phyloP scores from a whole-genome alignment of 2,888 invertebrate genomes.

The Leptopilina syphax region DNA sequence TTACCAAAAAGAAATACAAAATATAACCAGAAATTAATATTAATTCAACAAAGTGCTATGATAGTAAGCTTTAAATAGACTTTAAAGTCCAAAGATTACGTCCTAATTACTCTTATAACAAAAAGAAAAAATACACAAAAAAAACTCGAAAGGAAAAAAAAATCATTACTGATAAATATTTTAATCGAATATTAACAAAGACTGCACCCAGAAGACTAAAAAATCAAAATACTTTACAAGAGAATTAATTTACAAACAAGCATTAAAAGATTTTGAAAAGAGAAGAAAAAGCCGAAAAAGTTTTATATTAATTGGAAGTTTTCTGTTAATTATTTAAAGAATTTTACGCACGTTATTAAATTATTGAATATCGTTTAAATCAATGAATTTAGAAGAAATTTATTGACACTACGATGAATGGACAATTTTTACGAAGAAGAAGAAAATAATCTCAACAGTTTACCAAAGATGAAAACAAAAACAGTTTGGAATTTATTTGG shows the following conservation, averaged over 20 bases:
- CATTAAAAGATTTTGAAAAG: too few species aligned
- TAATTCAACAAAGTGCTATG: neutral
- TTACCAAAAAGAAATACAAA: neutral
- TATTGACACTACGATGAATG: neutral
- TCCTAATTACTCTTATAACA: neutral
- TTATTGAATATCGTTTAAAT: neutral
- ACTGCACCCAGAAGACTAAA: neutral
- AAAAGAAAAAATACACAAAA: neutral
- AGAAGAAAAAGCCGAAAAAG: too few species aligned
- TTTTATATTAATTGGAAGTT: too few species aligned
- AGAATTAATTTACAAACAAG: too few species aligned
- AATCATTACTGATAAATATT: neutral
- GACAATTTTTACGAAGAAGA: too few species aligned
- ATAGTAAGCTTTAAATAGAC: neutral
- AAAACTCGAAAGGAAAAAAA: neutral
- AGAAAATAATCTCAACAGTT: too few species aligned
- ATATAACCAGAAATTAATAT: neutral
- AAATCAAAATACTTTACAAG: too few species aligned
- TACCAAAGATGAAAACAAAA: too few species aligned
- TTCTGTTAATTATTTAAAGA: neutral
- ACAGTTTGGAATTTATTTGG: too few species aligned
- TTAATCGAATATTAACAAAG: neutral
- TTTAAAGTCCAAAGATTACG: conserved; percentile 11
- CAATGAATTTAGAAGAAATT: neutral
- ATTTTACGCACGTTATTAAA: neutral